These are phyloP conservation scores for Cladopsammia gracilis DNA, from an alignment of 64 coral and sea anemone genomes.

Conservation along the genomic window DNA sequence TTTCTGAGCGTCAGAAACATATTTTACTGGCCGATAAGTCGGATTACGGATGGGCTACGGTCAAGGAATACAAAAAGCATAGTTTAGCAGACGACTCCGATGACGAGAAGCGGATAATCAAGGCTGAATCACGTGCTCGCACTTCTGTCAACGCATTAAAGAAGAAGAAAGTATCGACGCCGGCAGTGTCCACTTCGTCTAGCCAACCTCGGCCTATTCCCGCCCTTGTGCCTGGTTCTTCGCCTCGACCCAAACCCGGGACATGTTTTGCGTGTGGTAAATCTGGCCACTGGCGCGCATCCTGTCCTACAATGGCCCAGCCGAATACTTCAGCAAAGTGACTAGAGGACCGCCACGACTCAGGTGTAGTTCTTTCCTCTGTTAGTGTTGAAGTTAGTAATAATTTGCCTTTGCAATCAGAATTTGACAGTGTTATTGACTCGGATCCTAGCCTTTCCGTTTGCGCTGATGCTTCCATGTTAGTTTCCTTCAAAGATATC, in stretches of 20 bases:
- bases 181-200: background rate
- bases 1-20: too few relatives aligned
- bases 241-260: background rate
- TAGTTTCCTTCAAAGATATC: background rate
- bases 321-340: background rate
- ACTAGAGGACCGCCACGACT: background rate
- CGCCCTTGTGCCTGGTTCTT: background rate
- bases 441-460: background rate
- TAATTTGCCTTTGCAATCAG: background rate
- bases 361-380: conserved; percentile 1
- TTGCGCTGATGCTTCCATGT: background rate
- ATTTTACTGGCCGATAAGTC: too few relatives aligned
- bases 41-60: too few relatives aligned
- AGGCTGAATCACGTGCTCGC: too few relatives aligned
- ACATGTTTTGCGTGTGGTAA: background rate
- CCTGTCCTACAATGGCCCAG: background rate
- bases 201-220: background rate
- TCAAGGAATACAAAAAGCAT: too few relatives aligned
- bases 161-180: too few relatives aligned
- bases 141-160: too few relatives aligned
- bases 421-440: background rate
- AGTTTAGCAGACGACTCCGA: too few relatives aligned
- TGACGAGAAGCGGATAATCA: too few relatives aligned
- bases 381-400: background rate
- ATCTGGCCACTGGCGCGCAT: background rate